These are phyloP conservation scores for Rhaphigaster nebulosa DNA, from an alignment of 2,888 invertebrate genomes.

Conservation along the genomic window DNA sequence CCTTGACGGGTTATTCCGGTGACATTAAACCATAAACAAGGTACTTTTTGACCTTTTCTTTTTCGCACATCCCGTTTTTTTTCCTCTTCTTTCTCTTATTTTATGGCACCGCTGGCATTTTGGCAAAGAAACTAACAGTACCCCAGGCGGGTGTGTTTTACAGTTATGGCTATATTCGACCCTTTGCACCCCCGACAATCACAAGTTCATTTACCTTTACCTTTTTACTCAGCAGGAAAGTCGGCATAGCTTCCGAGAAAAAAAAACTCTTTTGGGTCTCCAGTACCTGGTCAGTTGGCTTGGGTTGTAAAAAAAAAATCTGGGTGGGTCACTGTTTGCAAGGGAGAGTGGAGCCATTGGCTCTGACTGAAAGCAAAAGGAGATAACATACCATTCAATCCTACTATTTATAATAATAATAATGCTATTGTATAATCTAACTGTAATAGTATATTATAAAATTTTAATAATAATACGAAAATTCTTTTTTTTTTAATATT, in stretches of 20 bases:
- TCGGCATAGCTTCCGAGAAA: neutral
- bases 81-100: neutral
- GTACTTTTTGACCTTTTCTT: neutral
- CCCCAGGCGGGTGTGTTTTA: neutral
- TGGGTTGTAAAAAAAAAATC: neutral
- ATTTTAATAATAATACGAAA: too few relatives aligned
- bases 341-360: neutral
- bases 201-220: neutral
- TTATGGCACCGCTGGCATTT: neutral
- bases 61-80: neutral
- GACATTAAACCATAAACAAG: neutral
- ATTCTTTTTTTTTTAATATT: too few relatives aligned
- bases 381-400: neutral
- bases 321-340: constrained; percentile 6
- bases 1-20: neutral
- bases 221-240: neutral
- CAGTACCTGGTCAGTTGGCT: neutral
- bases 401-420: neutral
- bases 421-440: neutral
- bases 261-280: neutral
- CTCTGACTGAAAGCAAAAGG: neutral
- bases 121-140: neutral
- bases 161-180: neutral
- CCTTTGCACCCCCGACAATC: neutral
- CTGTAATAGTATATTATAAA: too few relatives aligned